Conservation (phyloP, 2,113 vertebrate species). For the Nesospiza acunhae region DNA sequence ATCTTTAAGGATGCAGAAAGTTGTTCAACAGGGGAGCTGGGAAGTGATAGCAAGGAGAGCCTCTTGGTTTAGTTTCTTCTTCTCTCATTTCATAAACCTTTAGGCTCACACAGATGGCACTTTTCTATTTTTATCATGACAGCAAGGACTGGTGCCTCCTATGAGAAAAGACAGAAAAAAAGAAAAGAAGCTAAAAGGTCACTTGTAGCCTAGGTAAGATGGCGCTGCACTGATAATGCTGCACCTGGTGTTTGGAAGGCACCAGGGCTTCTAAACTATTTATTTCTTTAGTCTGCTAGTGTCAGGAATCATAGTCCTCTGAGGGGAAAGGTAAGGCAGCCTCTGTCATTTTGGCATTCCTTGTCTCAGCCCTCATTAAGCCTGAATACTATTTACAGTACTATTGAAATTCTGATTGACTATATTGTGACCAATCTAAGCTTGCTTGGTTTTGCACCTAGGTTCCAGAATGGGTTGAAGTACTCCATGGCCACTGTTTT, state of each 20-base stretch:
- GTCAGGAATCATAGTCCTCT: neutral
- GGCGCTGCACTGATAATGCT: neutral
- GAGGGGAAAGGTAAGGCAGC: neutral
- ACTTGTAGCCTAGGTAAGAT: neutral
- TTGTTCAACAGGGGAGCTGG: neutral
- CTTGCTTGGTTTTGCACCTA: neutral
- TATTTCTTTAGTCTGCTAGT: neutral
- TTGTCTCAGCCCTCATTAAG: neutral
- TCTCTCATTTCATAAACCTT: neutral
- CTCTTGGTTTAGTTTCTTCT: neutral
- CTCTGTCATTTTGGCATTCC: neutral
- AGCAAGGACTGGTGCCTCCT: neutral
- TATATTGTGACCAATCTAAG: neutral
- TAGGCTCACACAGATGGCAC: neutral
- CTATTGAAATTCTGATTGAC: neutral
- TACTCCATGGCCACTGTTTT: neutral
- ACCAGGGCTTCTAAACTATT: neutral
- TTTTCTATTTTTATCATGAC: neutral
- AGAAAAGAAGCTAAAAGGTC: neutral
- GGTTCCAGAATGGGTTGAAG: neutral
- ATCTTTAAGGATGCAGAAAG: neutral
- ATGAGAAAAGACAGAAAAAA: neutral
- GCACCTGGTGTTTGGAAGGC: neutral
- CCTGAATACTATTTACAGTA: neutral
- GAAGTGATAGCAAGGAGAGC: neutral